Evolutionary conservation across 2,888 invertebrate genomes (phyloP).

Genomic region (Papilio elwesi): DNA sequence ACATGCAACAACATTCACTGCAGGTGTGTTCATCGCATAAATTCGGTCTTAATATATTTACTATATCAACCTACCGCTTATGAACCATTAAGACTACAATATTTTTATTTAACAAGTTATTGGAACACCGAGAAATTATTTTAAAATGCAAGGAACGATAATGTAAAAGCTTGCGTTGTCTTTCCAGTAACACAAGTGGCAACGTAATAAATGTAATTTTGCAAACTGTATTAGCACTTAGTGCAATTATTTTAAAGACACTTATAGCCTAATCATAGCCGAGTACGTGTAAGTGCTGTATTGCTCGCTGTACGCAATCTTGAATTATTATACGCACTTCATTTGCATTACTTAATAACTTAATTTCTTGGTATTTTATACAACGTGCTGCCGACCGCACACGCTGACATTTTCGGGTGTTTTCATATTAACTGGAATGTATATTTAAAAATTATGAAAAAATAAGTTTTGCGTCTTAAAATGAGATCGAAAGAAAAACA

Average conservation of each 20-base stretch:
- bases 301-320: constrained; percentile 29
- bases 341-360: constrained; percentile 58
- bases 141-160: constrained; percentile 21
- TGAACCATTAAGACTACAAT: not conserved
- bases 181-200: not conserved
- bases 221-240: constrained; percentile 7
- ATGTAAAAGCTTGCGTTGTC: constrained; percentile 9
- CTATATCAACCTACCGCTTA: too few species aligned
- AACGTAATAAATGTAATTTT: not conserved
- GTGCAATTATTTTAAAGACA: not conserved
- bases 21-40: too few species aligned
- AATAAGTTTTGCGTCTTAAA: not conserved
- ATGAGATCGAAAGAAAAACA: not conserved
- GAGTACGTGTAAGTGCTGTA: not conserved
- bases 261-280: not conserved
- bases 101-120: constrained; percentile 10
- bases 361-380: constrained; percentile 51
- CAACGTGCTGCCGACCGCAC: constrained; percentile 46
- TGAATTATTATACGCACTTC: constrained; percentile 51
- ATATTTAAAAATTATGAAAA: not conserved
- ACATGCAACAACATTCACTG: too few species aligned
- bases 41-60: too few species aligned
- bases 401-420: constrained; percentile 20
- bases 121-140: constrained; percentile 16
- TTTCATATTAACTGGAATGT: constrained; percentile 27